Conservation (phyloP, 2,113 vertebrate genomes). For the Hippocampus comes region DNA sequence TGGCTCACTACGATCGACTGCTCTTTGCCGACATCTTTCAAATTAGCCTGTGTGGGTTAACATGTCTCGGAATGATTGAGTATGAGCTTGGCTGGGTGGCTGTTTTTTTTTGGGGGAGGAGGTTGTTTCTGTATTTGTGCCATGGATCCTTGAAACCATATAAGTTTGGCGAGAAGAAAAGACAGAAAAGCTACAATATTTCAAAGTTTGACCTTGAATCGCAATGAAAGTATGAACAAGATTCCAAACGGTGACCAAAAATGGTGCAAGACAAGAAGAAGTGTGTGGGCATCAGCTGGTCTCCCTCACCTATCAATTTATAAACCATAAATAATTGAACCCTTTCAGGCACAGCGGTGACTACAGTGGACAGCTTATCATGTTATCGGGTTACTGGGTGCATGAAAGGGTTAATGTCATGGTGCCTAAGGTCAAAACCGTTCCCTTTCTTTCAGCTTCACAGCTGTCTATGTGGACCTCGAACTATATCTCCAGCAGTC, state of each 20-base stretch:
- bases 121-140: neutral
- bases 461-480: too few species aligned
- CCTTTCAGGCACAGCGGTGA: too few species aligned
- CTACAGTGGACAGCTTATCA: too few species aligned
- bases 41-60: neutral
- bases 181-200: too few species aligned
- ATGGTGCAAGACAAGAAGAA: neutral
- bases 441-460: too few species aligned
- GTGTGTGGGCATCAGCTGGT: neutral
- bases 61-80: neutral
- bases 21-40: slow-evolving; percentile 19
- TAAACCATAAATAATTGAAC: neutral
- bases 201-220: too few species aligned
- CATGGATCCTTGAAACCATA: neutral
- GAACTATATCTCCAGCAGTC: too few species aligned
- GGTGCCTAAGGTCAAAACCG: too few species aligned
- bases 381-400: too few species aligned
- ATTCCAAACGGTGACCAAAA: neutral
- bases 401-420: too few species aligned
- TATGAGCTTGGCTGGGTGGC: neutral
- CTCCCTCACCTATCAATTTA: neutral
- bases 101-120: neutral
- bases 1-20: slow-evolving; percentile 14
- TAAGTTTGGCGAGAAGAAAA: neutral
- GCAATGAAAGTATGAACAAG: too few species aligned